phyloP scores from a whole-genome alignment of 2,888 invertebrate genomes.

The Andrena dorsata region DNA sequence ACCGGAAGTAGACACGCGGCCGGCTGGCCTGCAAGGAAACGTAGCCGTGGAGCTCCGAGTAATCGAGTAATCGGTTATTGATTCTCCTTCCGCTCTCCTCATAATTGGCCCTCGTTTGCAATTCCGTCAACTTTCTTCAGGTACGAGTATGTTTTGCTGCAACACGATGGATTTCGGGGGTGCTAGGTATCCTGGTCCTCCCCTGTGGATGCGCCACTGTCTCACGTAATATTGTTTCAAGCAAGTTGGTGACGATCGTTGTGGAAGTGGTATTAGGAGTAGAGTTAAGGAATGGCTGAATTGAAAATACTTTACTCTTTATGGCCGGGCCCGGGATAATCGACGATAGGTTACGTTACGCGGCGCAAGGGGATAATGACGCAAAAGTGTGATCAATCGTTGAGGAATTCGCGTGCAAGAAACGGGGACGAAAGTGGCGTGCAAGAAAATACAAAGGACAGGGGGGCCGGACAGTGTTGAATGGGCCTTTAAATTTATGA shows the following conservation, averaged over 20 bases:
- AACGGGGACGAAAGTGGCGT: not conserved
- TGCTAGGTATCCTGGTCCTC: too few species aligned
- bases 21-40: not conserved
- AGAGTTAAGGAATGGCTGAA: not conserved
- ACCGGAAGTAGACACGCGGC: constrained; percentile 1
- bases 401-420: not conserved
- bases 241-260: too few species aligned
- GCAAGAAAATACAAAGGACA: constrained; percentile 37
- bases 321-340: not conserved
- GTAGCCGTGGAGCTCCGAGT: not conserved
- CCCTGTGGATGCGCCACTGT: too few species aligned
- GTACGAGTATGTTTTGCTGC: not conserved
- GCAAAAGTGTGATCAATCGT: constrained; percentile 21
- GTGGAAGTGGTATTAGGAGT: not conserved
- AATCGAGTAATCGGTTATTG: not conserved
- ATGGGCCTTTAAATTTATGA: constrained; percentile 74
- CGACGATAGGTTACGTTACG: not conserved
- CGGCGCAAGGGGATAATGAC: not conserved
- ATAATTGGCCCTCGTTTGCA: not conserved
- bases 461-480: constrained; percentile 35
- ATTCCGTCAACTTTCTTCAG: not conserved
- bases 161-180: not conserved
- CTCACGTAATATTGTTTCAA: too few species aligned
- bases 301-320: not conserved
- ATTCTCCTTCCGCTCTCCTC: not conserved